Conservation (phyloP, 2,888 invertebrate species). For the Julus scandinavius region DNA sequence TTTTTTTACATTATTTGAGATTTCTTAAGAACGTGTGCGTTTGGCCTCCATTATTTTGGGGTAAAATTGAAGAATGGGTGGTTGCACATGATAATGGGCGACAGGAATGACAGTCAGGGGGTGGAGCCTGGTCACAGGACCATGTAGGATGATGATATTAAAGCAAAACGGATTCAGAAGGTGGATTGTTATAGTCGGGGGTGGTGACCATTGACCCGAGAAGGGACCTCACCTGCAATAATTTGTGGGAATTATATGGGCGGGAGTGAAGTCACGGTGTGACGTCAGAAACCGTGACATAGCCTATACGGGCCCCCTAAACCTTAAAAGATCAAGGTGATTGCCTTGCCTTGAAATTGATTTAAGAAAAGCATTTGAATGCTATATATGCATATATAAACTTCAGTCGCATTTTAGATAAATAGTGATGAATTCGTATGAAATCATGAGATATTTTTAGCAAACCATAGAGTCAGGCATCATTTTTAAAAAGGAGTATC, state of each 20-base stretch:
- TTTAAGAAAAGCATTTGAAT: background rate
- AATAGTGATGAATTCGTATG: no score
- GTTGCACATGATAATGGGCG: constrained; percentile 14
- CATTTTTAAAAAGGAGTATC: no score
- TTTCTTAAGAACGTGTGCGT: constrained; percentile 21
- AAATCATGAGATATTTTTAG: no score
- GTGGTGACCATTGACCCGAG: constrained; percentile 33
- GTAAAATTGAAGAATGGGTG: constrained; percentile 20
- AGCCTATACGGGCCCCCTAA: background rate
- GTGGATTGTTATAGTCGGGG: constrained; percentile 27
- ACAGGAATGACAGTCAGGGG: constrained; percentile 24
- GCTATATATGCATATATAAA: background rate
- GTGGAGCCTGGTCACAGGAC: constrained; percentile 18
- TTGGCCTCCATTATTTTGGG: constrained; percentile 21
- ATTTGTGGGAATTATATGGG: constrained; percentile 27
- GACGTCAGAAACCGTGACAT: constrained; percentile 33
- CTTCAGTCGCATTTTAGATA: no score
- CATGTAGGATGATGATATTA: constrained; percentile 33
- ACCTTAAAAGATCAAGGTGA: constrained; percentile 26
- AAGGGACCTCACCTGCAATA: constrained; percentile 33
- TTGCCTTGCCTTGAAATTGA: background rate
- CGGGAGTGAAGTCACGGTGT: constrained; percentile 5
- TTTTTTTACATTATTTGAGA: background rate
- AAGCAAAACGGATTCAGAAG: constrained; percentile 19
- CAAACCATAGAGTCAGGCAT: no score